Evolutionary conservation across 2,888 invertebrate species (phyloP), one percentile per base, ranked within the genome.

Genomic region (Dichetophora obliterata): DNA sequence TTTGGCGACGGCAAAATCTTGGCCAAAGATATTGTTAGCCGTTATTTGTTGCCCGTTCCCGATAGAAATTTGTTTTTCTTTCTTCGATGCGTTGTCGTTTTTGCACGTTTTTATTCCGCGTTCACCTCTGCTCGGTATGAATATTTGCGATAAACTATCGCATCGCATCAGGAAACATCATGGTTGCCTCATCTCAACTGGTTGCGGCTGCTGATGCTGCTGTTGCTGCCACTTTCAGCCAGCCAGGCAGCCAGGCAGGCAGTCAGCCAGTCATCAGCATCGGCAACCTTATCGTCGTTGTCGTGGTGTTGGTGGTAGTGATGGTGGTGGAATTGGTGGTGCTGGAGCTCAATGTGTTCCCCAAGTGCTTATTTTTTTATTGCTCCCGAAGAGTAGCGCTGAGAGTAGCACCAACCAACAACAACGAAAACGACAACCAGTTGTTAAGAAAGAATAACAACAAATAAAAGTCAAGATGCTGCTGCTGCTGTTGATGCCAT

Each of bases 121-220:
- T 87, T 87, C 87, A 87, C 88, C 88, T 88, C 89, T 88, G 87
- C 87, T 88, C 89, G 87, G 88, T 87, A 88, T 88, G 89, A 88
- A 88, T 88, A 89, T 89, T 89, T 88, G 88, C 89, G 89, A 89
- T 89, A 89, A 89, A 89, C 89, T 89, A 89, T 89, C 88, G 87
- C 86, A 86, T 86, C 87, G 87, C 87, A 87, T 87, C 87, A 87
- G 87, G 87, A 87, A 87, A 86, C 86, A 87, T 86, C 85, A 87
- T 87, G 86, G 86, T 86, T 82, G 82, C 81, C 86, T 79, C 81
- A 82, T 80, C 82, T 83, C 78, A 80, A 81, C 66, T 78, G 75
- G 63, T 76, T 81, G 78, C 73, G 77, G 77, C 72, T 65, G 69
- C 52, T 75, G 76, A 69, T 81, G 80, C 71, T 81, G 82, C 71